Base-by-base conservation (phyloP, 2,888 invertebrate species). In the Orthonychiurus folsomi region DNA sequence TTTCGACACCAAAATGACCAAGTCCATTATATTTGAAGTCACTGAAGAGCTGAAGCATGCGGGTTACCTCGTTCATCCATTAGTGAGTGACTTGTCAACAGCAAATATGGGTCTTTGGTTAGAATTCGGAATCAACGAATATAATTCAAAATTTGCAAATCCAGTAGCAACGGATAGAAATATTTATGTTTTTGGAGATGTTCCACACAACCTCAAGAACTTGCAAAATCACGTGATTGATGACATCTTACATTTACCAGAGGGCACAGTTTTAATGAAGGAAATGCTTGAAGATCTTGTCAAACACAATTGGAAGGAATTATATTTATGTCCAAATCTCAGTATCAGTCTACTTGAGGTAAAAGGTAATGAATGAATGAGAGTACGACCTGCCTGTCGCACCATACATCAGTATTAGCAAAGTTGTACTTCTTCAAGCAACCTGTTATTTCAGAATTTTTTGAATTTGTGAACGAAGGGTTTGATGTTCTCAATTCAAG, bases 201-300 rank as follows among this genome's bases (percentile, higher is more conserved):
- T 66, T 0, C 70, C 67, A 0, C 69, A 71, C 55, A 54, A 66
- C 26, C 12, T 71, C 0, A 71, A 71, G 48, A 50, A 69, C 12
- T 12, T 69, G 2, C 27, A 68, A 12, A 70, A 70, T 54, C 70
- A 70, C 58, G n/a, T n/a, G n/a, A n/a, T n/a, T n/a, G n/a, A n/a
- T n/a, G n/a, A n/a, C n/a, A n/a, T n/a, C n/a, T n/a, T n/a, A n/a
- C n/a, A n/a, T n/a, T n/a, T n/a, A n/a, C n/a, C n/a, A n/a, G n/a
- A n/a, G n/a, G n/a, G n/a, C n/a, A n/a, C n/a, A n/a, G n/a, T n/a
- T n/a, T n/a, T n/a, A n/a, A n/a, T n/a, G 26, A 64, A 9, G 15
- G 68, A 1, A 68, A 70, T 50, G 9, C 28, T 67, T 12, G n/a
- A 58, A 2, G 1, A 63, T 18, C n/a, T 67, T 20, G 18, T 59